Evolutionary conservation across 2,888 invertebrate genomes (phyloP).

Genomic region (Anorthoa munda): DNA sequence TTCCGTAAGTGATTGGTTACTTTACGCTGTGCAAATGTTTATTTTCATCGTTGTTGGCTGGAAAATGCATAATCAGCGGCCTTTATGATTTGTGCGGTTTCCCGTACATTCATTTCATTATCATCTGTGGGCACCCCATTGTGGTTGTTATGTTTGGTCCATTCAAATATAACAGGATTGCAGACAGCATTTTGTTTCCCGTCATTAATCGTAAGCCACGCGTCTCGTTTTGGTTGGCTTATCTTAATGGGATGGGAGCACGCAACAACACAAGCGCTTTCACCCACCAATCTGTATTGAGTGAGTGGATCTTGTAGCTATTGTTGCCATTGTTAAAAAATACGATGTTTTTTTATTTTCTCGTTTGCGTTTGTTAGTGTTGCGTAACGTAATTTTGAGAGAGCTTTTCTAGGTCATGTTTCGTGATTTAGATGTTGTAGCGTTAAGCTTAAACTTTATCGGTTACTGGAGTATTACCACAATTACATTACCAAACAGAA

Average conservation of each 20-base stretch:
- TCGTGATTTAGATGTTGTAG: slow-evolving; percentile 21
- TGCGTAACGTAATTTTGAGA: slow-evolving; percentile 55
- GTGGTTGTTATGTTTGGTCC: slow-evolving; percentile 65
- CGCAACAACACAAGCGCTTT: slow-evolving; percentile 76
- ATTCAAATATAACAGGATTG: slow-evolving; percentile 75
- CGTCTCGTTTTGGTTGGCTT: slow-evolving; percentile 81
- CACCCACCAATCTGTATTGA: slow-evolving; percentile 73
- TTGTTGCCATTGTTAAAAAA: slow-evolving; percentile 59
- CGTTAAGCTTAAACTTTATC: slow-evolving; percentile 18
- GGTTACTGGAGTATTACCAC: slow-evolving; percentile 7
- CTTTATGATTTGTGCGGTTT: slow-evolving; percentile 64
- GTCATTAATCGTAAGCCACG: slow-evolving; percentile 82
- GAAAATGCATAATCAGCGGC: slow-evolving; percentile 56
- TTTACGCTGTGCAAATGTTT: slow-evolving; percentile 41
- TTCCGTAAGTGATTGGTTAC: slow-evolving; percentile 55
- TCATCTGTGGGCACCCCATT: slow-evolving; percentile 57
- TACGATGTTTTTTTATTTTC: slow-evolving; percentile 39
- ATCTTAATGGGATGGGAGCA: slow-evolving; percentile 82
- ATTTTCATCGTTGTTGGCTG: slow-evolving; percentile 33
- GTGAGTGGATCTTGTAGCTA: slow-evolving; percentile 64
- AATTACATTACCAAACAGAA: slow-evolving; percentile 8
- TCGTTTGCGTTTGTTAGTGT: slow-evolving; percentile 29
- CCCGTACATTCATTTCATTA: slow-evolving; percentile 62
- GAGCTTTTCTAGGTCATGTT: slow-evolving; percentile 29
- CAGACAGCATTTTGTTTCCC: slow-evolving; percentile 80